Conservation (phyloP, 1,140 invertebrate genomes). For the Aphelinus atriplicis region DNA sequence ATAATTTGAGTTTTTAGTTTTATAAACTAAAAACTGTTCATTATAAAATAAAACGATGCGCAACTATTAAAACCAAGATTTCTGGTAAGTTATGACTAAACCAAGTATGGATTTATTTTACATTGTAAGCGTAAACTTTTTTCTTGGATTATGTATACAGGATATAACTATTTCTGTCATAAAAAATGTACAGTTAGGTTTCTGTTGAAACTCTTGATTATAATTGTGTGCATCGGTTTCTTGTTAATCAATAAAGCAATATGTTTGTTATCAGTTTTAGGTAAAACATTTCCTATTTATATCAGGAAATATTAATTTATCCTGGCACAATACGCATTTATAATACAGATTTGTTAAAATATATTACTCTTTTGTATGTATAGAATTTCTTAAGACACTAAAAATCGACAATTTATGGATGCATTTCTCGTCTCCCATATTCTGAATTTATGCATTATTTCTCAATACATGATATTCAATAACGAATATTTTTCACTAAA, state of each 20-base stretch:
- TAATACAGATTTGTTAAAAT: slow-evolving; percentile 43
- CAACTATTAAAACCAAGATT: slow-evolving; percentile 32
- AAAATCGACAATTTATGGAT: slow-evolving; percentile 41
- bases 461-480: slow-evolving; percentile 30
- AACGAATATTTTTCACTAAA: slow-evolving; percentile 27
- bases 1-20: slow-evolving; percentile 41
- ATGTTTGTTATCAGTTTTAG: slow-evolving; percentile 34
- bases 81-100: slow-evolving; percentile 14
- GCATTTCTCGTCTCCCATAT: slow-evolving; percentile 23
- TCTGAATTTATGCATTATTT: slow-evolving; percentile 28
- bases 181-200: slow-evolving; percentile 38
- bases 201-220: slow-evolving; percentile 25
- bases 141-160: slow-evolving; percentile 21
- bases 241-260: slow-evolving; percentile 33
- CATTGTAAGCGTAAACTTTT: slow-evolving; percentile 22
- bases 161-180: slow-evolving; percentile 29
- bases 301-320: slow-evolving; percentile 33
- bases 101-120: not conserved
- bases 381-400: slow-evolving; percentile 42
- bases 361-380: slow-evolving; percentile 41
- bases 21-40: slow-evolving; percentile 39
- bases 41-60: slow-evolving; percentile 29
- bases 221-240: slow-evolving; percentile 21
- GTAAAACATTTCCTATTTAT: slow-evolving; percentile 31
- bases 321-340: slow-evolving; percentile 35